Percentiles rank a stretch among this genome's conserved stretches.
Evolutionary conservation across 2,888 invertebrate species (phyloP).

Genomic region (Margaritifera margaritifera): DNA sequence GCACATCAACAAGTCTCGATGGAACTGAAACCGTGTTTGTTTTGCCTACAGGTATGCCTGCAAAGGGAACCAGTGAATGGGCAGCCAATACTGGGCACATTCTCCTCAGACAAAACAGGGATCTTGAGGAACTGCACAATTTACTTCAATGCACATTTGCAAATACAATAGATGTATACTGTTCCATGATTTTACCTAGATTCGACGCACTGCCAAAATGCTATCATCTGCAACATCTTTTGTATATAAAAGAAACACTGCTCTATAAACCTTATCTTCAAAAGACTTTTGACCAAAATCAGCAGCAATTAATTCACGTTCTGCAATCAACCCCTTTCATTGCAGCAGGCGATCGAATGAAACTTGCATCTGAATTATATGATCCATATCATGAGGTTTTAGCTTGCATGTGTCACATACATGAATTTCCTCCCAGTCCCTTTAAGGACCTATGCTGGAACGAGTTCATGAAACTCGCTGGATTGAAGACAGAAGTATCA

Average conservation of each 20-base stretch:
- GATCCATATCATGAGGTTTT: conserved; percentile 10
- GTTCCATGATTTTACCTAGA: conserved; percentile 9
- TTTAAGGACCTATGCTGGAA: conserved; percentile 1
- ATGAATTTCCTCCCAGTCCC: conserved; percentile 18
- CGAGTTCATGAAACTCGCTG: conserved; percentile 14
- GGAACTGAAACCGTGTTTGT: conserved; percentile 8
- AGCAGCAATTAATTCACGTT: background rate
- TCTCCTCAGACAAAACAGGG: conserved; percentile 13
- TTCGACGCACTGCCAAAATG: background rate
- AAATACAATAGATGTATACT: conserved; percentile 2
- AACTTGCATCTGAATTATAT: conserved; percentile 14
- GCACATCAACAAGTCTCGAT: conserved; percentile 1
- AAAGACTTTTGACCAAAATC: background rate
- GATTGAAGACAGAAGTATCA: conserved; percentile 17
- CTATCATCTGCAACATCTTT: conserved; percentile 4
- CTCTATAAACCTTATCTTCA: background rate
- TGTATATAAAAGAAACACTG: background rate
- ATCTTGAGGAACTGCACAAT: background rate
- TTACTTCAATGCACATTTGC: background rate
- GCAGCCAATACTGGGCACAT: conserved; percentile 10
- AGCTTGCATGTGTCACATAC: conserved; percentile 2
- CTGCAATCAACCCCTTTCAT: conserved; percentile 13
- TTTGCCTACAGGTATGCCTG: conserved; percentile 25
- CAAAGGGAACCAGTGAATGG: conserved; percentile 24
- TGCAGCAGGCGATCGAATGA: background rate